Evolutionary conservation across 2,888 invertebrate species (phyloP).

Genomic region (Nomada ruficornis): DNA sequence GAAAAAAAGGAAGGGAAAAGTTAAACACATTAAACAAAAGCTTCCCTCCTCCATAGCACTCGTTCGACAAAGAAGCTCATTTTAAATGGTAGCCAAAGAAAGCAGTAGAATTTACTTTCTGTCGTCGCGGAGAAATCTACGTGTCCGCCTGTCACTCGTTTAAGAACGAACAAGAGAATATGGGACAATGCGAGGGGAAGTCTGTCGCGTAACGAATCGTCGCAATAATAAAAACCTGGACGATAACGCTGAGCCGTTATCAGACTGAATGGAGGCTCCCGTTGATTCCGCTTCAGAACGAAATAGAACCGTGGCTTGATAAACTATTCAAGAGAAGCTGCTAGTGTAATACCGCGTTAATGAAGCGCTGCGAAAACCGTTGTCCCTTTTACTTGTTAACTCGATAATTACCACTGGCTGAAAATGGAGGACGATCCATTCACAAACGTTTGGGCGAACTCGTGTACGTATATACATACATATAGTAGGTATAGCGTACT

Average conservation of each 20-base stretch:
- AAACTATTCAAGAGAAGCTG: conserved; percentile 8
- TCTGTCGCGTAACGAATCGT: not conserved
- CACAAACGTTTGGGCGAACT: not conserved
- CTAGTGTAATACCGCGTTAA: conserved; percentile 2
- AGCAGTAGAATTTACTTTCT: too few relatives aligned
- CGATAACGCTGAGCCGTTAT: not conserved
- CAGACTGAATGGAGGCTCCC: not conserved
- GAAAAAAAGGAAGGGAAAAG: too few relatives aligned
- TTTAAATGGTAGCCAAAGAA: too few relatives aligned
- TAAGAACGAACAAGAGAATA: too few relatives aligned
- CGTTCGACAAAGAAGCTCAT: too few relatives aligned
- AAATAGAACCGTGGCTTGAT: not conserved
- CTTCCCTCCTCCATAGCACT: too few relatives aligned
- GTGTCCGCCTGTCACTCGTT: too few relatives aligned
- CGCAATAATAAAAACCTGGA: not conserved
- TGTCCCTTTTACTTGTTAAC: conserved; percentile 6
- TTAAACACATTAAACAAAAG: too few relatives aligned
- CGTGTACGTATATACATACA: too few relatives aligned
- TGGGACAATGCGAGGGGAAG: too few relatives aligned
- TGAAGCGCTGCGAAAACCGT: conserved; percentile 12
- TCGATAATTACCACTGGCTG: conserved; percentile 13
- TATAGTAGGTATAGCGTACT: too few relatives aligned
- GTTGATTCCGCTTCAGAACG: not conserved
- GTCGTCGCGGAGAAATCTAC: too few relatives aligned
- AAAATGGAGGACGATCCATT: not conserved